Evolutionary conservation across 2,888 invertebrate species (phyloP).

Genomic region (Nycteola revayana): DNA sequence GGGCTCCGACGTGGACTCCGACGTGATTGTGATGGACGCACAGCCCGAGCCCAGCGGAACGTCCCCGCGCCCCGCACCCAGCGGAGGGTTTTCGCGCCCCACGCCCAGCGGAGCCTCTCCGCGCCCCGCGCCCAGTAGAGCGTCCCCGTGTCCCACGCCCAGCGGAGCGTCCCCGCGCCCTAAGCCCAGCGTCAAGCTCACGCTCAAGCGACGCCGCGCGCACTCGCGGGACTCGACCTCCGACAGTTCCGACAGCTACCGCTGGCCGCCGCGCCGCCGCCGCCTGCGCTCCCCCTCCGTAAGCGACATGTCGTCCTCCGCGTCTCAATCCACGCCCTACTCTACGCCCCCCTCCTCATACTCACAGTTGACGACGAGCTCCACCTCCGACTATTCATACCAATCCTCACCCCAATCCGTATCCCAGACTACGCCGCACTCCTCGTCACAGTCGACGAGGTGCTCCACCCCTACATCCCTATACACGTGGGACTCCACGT

Average conservation of each 20-base stretch:
- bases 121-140: no score
- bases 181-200: constrained; percentile 50
- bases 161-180: no score
- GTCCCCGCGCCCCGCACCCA: no score
- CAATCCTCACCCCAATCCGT: no score
- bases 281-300: constrained; percentile 20
- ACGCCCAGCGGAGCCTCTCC: no score
- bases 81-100: no score
- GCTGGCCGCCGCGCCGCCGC: constrained; percentile 27
- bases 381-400: constrained; percentile 27
- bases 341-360: constrained; percentile 7
- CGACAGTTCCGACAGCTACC: constrained; percentile 46
- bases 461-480: constrained; percentile 15
- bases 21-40: constrained; percentile 64
- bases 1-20: constrained; percentile 82
- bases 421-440: constrained; percentile 13
- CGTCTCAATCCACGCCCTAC: constrained; percentile 25
- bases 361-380: no score
- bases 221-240: constrained; percentile 23
- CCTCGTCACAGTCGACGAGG: constrained; percentile 18
- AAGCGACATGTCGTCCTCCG: constrained; percentile 11
- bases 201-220: constrained; percentile 40
- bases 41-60: no score
- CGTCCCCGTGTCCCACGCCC: no score
- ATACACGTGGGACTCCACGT: constrained; percentile 16